Base-by-base conservation (phyloP, 2,888 invertebrate species). In the Lymantria monacha region DNA sequence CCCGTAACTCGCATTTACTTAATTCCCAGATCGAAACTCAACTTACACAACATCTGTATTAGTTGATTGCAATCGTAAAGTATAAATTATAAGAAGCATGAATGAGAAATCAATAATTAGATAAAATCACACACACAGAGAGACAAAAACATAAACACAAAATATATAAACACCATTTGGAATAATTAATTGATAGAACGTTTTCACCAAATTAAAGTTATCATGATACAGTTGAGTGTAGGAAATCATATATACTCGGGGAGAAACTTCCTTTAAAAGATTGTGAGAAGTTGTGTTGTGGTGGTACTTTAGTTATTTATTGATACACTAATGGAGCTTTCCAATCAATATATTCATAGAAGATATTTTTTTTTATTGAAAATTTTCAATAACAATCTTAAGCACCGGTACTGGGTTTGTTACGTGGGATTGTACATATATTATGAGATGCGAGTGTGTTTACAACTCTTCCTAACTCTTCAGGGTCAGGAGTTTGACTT, bases 61-160 rank as follows among this genome's bases (percentile, higher is more conserved):
- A 42, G 49, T 30, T 41, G 53, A 53, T 53, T 47, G 52, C 41
- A 15, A 44, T n/a, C n/a, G n/a, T n/a, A n/a, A n/a, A n/a, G n/a
- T 40, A 53, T 59, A 52, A 61, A 59, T 57, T 42, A 64, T 46
- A 45, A 40, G 42, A 50, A 48, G 43, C 44, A 54, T 59, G 53
- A 61, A 61, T 64, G 48, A 59, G 51, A 51, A 57, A 47, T 61
- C 55, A 64, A 67, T 55, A 61, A 61, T 61, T 57, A 57, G 49
- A 57, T 57, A 66, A 51, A 55, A 42, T 47, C 42, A 46, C 46
- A 45, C 51, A 56, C n/a, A n/a, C n/a, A n/a, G n/a, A n/a, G n/a
- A n/a, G n/a, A n/a, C n/a, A 57, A 50, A 59, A 22, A 55, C 53
- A 58, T 42, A 49, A 45, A 48, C 43, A 53, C 55, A 41, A 53